A percentile compares a stretch with the other conserved stretches of the same genome.
These are phyloP conservation scores for Batillaria attramentaria DNA, from an alignment of 1,140 invertebrate genomes.

Conservation along the genomic window DNA sequence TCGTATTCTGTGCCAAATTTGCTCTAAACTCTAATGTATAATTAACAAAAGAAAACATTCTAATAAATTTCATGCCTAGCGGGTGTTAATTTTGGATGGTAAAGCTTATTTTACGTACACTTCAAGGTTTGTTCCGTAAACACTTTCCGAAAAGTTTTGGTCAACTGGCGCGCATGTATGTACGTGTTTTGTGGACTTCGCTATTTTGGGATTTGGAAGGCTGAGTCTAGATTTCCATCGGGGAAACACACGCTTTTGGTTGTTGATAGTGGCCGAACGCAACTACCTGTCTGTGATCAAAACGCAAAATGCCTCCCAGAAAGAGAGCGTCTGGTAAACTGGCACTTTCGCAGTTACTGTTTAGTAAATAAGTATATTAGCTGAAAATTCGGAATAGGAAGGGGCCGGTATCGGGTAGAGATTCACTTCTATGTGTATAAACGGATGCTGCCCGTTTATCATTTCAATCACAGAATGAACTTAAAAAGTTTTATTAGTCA, in stretches of 20 bases:
- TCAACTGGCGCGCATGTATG: conserved; percentile 26
- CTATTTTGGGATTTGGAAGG: too few relatives aligned
- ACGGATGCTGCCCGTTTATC: background rate
- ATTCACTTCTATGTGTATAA: background rate
- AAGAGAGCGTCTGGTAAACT: conserved; percentile 21
- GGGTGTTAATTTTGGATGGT: too few relatives aligned
- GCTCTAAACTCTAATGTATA: too few relatives aligned
- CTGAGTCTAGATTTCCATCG: too few relatives aligned
- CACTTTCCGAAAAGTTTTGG: too few relatives aligned
- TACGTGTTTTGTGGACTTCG: background rate
- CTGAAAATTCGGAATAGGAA: background rate
- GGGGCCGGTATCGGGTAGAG: background rate
- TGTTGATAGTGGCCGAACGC: background rate
- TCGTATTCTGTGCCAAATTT: too few relatives aligned
- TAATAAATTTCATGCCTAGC: too few relatives aligned
- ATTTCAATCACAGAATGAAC: background rate
- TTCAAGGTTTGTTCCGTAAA: too few relatives aligned
- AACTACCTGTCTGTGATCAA: background rate
- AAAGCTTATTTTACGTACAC: too few relatives aligned
- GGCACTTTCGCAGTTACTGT: background rate
- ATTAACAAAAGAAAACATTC: too few relatives aligned
- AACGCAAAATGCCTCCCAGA: conserved; percentile 23
- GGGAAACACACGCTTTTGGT: background rate
- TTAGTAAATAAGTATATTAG: background rate
- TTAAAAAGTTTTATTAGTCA: background rate